Evolutionary conservation across 2,797 vertebrate species (phyloP), one percentile per base, ranked within the genome.

Genomic region (Xerus rutilus): DNA sequence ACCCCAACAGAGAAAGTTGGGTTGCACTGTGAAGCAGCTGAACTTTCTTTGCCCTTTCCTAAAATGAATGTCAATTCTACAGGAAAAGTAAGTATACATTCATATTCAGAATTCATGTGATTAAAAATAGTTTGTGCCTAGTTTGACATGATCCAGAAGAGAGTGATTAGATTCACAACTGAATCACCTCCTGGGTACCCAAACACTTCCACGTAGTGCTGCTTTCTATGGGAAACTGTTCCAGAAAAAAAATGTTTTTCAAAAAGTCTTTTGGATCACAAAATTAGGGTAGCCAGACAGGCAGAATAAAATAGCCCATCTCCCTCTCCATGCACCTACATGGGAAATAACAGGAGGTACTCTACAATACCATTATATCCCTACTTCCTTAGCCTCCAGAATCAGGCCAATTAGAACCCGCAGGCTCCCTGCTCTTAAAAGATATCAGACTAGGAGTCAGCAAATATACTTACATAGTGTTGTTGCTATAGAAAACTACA

Each of bases 41-140:
- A 95, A 95, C 93, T 86, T 88, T 49, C 79, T 67, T 65, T 96
- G 93, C 28, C 78, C 93, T 96, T 93, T 84, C 30, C 17, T 17
- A 21, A 52, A 93, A 91, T 86, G 49, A 25, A 89, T 89, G 39
- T 91, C 79, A 91, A 86, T 93, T 79, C 35, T 30, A 62, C 43
- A 86, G 65, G 62, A 86, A 77, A 96, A 83, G 14, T 78, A 57
- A 91, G 1, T 21, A 45, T 43, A 88, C 57, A 21, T 47, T 17
- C 21, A 20, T 20, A 74, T 62, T 23, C 73, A 79, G 30, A 92
- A 15, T n/a, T 52, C 18, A 23, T 30, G 10, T 28, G 28, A 18
- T 17, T 88, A 67, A 73, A 69, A 74, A 35, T n/a, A 35, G 70
- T 3, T 45, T 21, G 18, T 7, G 32, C 8, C 25, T 28, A 25